Evolutionary conservation across 2,888 invertebrate species (phyloP).

Genomic region (Peribatodes rhomboidaria): DNA sequence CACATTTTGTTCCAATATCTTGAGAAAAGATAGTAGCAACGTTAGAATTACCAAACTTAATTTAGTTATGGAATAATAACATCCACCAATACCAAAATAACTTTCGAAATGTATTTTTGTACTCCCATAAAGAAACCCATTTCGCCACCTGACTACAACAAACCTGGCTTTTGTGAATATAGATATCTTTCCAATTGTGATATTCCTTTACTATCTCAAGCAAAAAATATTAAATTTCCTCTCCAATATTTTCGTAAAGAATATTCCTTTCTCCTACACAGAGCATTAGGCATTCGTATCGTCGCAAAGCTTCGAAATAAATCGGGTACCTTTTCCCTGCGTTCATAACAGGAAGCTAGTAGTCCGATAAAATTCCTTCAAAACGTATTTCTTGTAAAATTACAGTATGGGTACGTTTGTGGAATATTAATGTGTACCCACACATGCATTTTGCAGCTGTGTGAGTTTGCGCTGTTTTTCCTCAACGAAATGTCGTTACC

Average conservation of each 20-base stretch:
- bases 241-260: constrained; percentile 18
- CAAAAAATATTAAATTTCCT: constrained; percentile 32
- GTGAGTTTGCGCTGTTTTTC: not conserved
- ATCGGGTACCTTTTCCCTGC: constrained; percentile 43
- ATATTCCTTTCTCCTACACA: constrained; percentile 27
- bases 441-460: not conserved
- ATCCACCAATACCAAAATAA: not conserved
- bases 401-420: constrained; percentile 3
- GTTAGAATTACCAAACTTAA: too few relatives aligned
- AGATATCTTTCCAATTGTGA: constrained; percentile 10
- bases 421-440: constrained; percentile 15
- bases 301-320: constrained; percentile 40
- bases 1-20: too few relatives aligned
- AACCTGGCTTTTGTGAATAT: constrained; percentile 10
- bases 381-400: constrained; percentile 28
- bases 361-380: constrained; percentile 37
- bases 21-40: too few relatives aligned
- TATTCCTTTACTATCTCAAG: constrained; percentile 15
- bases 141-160: not conserved
- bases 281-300: constrained; percentile 43
- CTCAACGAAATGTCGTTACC: not conserved
- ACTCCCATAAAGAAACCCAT: not conserved
- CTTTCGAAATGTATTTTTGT: too few relatives aligned
- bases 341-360: constrained; percentile 40
- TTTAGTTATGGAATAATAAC: too few relatives aligned